Evolutionary conservation across 2,888 invertebrate genomes (phyloP), one percentile per base, ranked within the genome.

Genomic region (Thyatira batis): DNA sequence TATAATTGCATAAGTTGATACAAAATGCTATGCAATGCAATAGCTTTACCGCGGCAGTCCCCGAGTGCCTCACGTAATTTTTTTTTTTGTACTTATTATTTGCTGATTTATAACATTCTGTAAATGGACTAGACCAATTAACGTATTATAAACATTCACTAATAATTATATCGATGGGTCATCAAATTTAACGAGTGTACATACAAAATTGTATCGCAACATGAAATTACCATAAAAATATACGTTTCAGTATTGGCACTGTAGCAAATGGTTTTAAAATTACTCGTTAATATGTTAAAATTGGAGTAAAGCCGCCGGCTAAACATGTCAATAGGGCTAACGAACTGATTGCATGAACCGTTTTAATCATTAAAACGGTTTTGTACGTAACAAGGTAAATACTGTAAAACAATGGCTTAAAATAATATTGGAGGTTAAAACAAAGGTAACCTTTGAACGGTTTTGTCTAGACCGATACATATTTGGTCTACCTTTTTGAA

Each of bases 261-360:
- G 23, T 23, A 17, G 39, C 39, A 17, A 78, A 78, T 77, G 71
- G 71, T 75, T 77, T 78, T 76, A 74, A 80, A 84, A 84, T 80
- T 71, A 80, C 76, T 71, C 61, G 74, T 80, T 77, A 73, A 77
- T 80, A 76, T 75, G 76, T 78, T 76, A 78, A 78, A 76, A 77
- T 76, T 73, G 73, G 70, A 69, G 67, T 61, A 61, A 65, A 69
- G 75, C 84, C 81, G 61, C 56, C 55, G 76, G 84, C 80, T 62
- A 75, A 77, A 79, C 73, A 65, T 67, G 77, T 73, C 69, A 73
- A 75, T 71, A 64, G 63, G 67, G 68, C 65, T 81, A 79, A 78
- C 67, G 73, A 76, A 76, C 76, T 71, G 73, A 78, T 81, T 80
- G 77, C 74, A 73, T 67, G 73, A 76, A 64, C 73, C 64, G 66